Percentiles rank a stretch among this genome's conserved stretches.
phyloP scores from a whole-genome alignment of 2,797 vertebrate species.

The Fratercula arctica region DNA sequence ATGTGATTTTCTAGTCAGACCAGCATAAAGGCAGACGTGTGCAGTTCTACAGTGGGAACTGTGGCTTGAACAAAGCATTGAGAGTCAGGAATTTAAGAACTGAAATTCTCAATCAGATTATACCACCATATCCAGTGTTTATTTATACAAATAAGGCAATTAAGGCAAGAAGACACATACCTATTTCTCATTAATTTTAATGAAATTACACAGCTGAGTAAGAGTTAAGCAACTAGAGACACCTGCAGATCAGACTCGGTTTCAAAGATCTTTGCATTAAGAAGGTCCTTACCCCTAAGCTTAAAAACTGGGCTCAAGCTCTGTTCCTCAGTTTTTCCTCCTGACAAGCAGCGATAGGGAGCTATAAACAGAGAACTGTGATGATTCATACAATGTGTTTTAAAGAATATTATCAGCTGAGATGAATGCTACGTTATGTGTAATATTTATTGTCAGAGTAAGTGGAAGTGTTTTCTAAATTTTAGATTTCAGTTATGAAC shows the following conservation, averaged over 20 bases:
- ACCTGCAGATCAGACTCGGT: background rate
- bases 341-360: background rate
- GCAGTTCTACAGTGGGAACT: background rate
- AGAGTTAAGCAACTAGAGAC: background rate
- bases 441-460: background rate
- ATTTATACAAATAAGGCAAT: background rate
- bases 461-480: slow-evolving; percentile 3
- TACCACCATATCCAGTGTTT: background rate
- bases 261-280: background rate
- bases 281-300: background rate
- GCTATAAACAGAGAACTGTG: background rate
- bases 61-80: background rate
- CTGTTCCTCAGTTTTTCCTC: background rate
- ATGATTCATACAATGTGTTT: background rate
- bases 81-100: background rate
- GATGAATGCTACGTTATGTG: background rate
- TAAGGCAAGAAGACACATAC: background rate
- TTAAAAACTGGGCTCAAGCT: background rate
- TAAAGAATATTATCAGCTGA: background rate
- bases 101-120: background rate
- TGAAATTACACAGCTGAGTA: background rate
- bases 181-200: background rate
- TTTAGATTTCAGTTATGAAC: background rate
- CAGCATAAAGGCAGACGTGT: background rate
- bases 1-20: slow-evolving; percentile 1